A percentile compares a stretch with the other conserved stretches of the same genome.
Conservation (phyloP, 2,888 invertebrate species). For the Siphonodentalium dalli region DNA sequence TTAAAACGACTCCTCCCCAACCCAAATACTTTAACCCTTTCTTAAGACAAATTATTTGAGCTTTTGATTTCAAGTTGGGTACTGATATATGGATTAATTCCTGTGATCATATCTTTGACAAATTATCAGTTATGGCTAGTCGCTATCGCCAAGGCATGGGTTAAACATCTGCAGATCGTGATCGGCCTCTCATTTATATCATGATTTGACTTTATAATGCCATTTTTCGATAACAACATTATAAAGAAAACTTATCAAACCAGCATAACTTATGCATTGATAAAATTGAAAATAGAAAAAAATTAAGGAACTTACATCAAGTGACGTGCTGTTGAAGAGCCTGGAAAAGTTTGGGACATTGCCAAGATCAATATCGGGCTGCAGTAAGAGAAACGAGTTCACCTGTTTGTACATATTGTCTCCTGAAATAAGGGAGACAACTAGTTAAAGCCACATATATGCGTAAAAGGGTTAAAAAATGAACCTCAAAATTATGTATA, state of each 20-base stretch:
- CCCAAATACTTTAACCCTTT: too few species aligned
- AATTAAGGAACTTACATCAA: slow-evolving; percentile 62
- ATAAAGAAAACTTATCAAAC: neutral
- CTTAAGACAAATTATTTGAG: too few species aligned
- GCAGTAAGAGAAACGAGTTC: slow-evolving; percentile 80
- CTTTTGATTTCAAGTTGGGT: too few species aligned
- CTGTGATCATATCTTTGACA: too few species aligned
- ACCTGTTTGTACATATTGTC: slow-evolving; percentile 80
- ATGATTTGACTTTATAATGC: too few species aligned
- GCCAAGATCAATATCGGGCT: slow-evolving; percentile 77
- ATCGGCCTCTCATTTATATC: too few species aligned
- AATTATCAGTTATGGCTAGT: too few species aligned
- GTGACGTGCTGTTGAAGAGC: slow-evolving; percentile 81
- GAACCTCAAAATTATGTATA: too few species aligned
- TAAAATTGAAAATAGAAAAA: neutral
- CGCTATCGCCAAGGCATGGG: too few species aligned
- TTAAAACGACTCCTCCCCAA: too few species aligned
- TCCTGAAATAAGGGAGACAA: slow-evolving; percentile 58
- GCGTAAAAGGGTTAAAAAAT: neutral
- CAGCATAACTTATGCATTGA: neutral
- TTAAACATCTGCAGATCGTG: too few species aligned
- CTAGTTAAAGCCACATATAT: neutral
- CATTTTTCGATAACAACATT: neutral
- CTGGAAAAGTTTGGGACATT: slow-evolving; percentile 88
- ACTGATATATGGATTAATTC: too few species aligned